Evolutionary conservation across 2,888 invertebrate genomes (phyloP).

Genomic region (Scaptomyza reducta): DNA sequence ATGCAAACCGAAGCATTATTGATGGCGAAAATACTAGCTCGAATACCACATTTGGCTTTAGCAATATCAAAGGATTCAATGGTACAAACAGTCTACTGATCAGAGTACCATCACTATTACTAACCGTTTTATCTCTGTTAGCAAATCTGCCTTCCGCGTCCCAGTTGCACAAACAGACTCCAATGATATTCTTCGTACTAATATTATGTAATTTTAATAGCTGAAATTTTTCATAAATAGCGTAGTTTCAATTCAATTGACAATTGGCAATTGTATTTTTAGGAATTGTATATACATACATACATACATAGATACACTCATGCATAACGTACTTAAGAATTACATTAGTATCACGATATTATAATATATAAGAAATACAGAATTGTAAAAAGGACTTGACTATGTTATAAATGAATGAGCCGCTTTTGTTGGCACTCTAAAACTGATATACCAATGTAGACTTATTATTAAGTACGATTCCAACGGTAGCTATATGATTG

Average conservation of each 20-base stretch:
- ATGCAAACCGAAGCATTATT: slow-evolving; percentile 82
- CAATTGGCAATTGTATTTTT: slow-evolving; percentile 46
- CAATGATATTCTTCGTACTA: slow-evolving; percentile 49
- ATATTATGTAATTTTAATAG: slow-evolving; percentile 50
- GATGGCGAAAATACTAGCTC: slow-evolving; percentile 76
- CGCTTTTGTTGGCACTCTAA: slow-evolving; percentile 34
- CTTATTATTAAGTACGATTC: slow-evolving; percentile 35
- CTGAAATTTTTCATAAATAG: slow-evolving; percentile 56
- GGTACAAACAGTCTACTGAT: slow-evolving; percentile 43
- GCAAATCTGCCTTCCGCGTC: slow-evolving; percentile 35
- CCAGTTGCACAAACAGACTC: slow-evolving; percentile 30
- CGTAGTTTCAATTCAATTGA: slow-evolving; percentile 53
- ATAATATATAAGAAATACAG: slow-evolving; percentile 31
- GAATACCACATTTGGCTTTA: slow-evolving; percentile 66
- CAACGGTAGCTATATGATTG: slow-evolving; percentile 34
- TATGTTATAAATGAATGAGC: slow-evolving; percentile 48
- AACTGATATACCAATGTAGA: slow-evolving; percentile 43
- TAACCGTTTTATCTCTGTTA: slow-evolving; percentile 54
- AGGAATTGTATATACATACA: slow-evolving; percentile 63
- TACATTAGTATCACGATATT: slow-evolving; percentile 53
- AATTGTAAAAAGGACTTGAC: slow-evolving; percentile 72
- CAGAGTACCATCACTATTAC: slow-evolving; percentile 37
- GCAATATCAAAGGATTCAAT: slow-evolving; percentile 59
- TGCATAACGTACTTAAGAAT: slow-evolving; percentile 42
- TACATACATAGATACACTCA: slow-evolving; percentile 17